Conservation (phyloP, 2,888 invertebrate genomes). For the Allolobophora icterica region DNA sequence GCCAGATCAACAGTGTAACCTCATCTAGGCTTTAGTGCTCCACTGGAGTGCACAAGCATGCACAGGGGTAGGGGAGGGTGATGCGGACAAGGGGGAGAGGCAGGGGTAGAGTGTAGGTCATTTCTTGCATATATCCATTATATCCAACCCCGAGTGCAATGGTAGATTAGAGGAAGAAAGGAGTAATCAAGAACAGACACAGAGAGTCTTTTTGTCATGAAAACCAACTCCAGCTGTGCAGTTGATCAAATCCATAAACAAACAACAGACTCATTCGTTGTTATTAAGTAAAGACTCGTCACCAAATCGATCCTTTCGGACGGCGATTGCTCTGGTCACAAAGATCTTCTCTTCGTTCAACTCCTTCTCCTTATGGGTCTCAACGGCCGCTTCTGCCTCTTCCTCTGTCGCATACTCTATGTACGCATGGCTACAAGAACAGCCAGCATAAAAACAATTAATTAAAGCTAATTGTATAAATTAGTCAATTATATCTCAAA, state of each 20-base stretch:
- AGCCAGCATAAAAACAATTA: neutral
- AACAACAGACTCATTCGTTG: neutral
- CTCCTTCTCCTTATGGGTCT: constrained; percentile 37
- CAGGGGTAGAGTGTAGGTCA: too few species aligned
- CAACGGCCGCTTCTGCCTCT: constrained; percentile 31
- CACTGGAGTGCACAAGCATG: too few species aligned
- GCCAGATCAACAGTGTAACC: too few species aligned
- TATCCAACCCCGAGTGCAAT: too few species aligned
- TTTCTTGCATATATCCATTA: too few species aligned
- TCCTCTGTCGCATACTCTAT: constrained; percentile 37
- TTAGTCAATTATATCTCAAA: neutral
- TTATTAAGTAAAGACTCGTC: neutral
- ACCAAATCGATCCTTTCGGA: constrained; percentile 42
- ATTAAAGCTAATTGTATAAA: neutral
- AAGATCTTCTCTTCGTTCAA: constrained; percentile 41
- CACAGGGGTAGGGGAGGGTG: too few species aligned
- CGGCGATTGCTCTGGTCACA: constrained; percentile 38
- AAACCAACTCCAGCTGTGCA: neutral
- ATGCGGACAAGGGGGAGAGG: too few species aligned
- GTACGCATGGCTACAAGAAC: constrained; percentile 42
- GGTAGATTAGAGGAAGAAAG: too few species aligned
- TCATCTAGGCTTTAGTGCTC: too few species aligned
- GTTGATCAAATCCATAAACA: neutral
- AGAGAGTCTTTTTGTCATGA: neutral
- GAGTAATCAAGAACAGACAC: neutral